Conservation (phyloP, 2,888 invertebrate species). For the Electrophaes corylata region DNA sequence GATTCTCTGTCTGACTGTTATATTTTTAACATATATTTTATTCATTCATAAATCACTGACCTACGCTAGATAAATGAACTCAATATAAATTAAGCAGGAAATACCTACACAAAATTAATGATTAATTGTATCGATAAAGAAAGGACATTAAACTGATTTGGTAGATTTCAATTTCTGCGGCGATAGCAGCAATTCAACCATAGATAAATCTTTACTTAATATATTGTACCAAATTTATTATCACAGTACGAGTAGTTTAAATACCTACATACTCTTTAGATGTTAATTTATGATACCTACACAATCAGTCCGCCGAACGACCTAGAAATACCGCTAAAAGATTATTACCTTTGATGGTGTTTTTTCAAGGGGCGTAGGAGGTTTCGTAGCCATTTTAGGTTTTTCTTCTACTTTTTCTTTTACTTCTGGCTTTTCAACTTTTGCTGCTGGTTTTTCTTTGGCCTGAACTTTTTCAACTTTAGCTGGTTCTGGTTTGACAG, state of each 20-base stretch:
- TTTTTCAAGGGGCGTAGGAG: slow-evolving; percentile 71
- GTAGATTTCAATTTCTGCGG: not conserved
- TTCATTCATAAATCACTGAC: not conserved
- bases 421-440: slow-evolving; percentile 48
- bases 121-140: not conserved
- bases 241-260: not conserved
- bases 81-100: not conserved
- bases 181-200: not conserved
- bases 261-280: not conserved
- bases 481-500: slow-evolving; percentile 42
- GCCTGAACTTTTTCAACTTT: slow-evolving; percentile 34
- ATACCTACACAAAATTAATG: not conserved
- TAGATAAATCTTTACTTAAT: not conserved
- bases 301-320: too few relatives aligned
- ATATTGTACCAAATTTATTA: not conserved
- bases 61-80: too few relatives aligned
- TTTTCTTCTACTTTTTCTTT: slow-evolving; percentile 62
- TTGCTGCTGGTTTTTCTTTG: slow-evolving; percentile 42
- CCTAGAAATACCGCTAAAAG: not conserved
- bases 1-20: too few relatives aligned
- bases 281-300: not conserved
- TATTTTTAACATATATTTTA: too few relatives aligned
- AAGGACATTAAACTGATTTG: not conserved
- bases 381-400: slow-evolving; percentile 76
- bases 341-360: slow-evolving; percentile 67